Conservation (phyloP, 2,113 vertebrate genomes). For the Circaetus gallicus region DNA sequence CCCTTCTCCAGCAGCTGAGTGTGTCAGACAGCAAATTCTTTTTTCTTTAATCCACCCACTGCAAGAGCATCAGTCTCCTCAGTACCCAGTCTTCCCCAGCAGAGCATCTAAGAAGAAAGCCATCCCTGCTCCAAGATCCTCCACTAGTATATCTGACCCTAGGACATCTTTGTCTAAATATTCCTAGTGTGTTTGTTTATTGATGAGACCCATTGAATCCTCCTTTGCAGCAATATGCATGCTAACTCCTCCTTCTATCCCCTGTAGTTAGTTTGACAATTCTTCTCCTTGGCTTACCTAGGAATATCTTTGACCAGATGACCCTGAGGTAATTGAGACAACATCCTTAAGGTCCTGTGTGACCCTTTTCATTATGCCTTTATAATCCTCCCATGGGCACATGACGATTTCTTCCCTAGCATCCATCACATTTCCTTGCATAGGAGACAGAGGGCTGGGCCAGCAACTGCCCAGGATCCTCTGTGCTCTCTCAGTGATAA, state of each 20-base stretch:
- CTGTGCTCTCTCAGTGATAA: background rate
- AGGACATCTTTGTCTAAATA: background rate
- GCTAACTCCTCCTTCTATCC: background rate
- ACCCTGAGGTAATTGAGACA: background rate
- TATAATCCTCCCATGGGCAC: background rate
- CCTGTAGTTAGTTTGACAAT: background rate
- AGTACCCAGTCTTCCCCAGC: background rate
- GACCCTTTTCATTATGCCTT: background rate
- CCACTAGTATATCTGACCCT: background rate
- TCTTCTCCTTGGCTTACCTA: background rate
- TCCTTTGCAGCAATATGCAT: background rate
- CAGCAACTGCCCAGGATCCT: background rate
- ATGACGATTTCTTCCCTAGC: background rate
- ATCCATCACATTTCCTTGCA: background rate
- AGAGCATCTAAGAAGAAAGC: background rate
- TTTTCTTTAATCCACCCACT: background rate
- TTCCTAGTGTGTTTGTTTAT: background rate
- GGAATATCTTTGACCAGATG: background rate
- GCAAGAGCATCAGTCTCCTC: background rate
- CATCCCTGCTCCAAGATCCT: background rate
- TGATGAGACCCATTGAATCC: background rate
- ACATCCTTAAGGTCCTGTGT: background rate
- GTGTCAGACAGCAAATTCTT: background rate
- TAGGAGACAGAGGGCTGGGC: background rate
- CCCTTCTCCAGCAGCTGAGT: background rate